These are phyloP conservation scores for Lepas anatifera DNA, from an alignment of 2,888 invertebrate genomes.

Conservation along the genomic window DNA sequence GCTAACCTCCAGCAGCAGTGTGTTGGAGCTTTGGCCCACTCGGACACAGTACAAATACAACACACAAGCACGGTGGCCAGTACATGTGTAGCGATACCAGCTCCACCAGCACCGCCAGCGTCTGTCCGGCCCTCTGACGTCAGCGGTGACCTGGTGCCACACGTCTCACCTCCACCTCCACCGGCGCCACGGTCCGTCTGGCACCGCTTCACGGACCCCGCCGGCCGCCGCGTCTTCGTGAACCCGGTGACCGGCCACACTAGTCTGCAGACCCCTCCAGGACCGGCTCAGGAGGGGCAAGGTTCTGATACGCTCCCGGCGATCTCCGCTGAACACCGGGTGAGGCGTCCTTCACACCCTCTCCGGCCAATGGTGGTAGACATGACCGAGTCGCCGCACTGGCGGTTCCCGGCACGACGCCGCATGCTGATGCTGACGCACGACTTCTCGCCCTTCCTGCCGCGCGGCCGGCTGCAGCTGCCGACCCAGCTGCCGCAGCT, in stretches of 20 bases:
- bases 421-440: not conserved
- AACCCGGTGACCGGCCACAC: not conserved
- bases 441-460: slow-evolving; percentile 5
- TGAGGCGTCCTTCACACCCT: not conserved
- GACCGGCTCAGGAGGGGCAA: too few relatives aligned
- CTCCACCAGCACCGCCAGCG: not conserved
- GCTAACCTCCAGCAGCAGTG: too few relatives aligned
- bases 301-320: not conserved
- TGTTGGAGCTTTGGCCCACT: too few relatives aligned
- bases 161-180: not conserved
- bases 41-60: too few relatives aligned
- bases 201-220: not conserved
- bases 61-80: too few relatives aligned
- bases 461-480: not conserved
- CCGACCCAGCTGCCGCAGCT: not conserved
- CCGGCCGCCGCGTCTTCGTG: not conserved
- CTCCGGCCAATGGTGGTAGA: not conserved
- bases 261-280: not conserved
- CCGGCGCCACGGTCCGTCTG: too few relatives aligned
- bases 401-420: not conserved
- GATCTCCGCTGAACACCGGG: not conserved
- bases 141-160: not conserved
- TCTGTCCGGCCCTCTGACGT: not conserved
- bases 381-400: not conserved
- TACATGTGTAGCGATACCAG: too few relatives aligned